Base-by-base conservation (phyloP, 1,140 invertebrate genomes). In the Cherax quadricarinatus region DNA sequence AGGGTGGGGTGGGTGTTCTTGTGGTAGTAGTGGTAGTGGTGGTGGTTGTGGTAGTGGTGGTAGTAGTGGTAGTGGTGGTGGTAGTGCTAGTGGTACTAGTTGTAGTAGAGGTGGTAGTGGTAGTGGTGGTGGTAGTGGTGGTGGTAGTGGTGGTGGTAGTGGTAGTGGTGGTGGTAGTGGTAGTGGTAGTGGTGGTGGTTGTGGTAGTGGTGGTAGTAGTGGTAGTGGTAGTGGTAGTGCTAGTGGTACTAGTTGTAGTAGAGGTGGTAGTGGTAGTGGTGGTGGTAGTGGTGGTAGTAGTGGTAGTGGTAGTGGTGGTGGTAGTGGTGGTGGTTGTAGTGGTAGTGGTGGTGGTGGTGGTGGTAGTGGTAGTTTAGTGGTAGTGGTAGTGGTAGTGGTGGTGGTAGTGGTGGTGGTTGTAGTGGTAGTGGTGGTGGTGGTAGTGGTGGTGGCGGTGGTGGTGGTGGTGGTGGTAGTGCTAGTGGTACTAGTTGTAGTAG, bases 401-500 rank as follows among this genome's bases (percentile, higher is more conserved):
- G n/a, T n/a, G n/a, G n/a, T n/a, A n/a, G n/a, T n/a, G n/a, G n/a
- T n/a, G n/a, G n/a, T n/a, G n/a, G n/a, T n/a, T n/a, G n/a, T n/a
- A n/a, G n/a, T n/a, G n/a, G n/a, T n/a, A n/a, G n/a, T n/a, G n/a
- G n/a, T n/a, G n/a, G n/a, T n/a, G n/a, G n/a, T n/a, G n/a, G n/a
- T n/a, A n/a, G n/a, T n/a, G n/a, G n/a, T n/a, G n/a, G n/a, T n/a
- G n/a, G n/a, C n/a, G n/a, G n/a, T n/a, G n/a, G n/a, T n/a, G n/a
- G n/a, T n/a, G n/a, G n/a, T n/a, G n/a, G n/a, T n/a, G n/a, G n/a
- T n/a, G n/a, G n/a, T n/a, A n/a, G n/a, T n/a, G 48, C 24, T n/a
- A 79, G 75, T n/a, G 48, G 75, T n/a, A 79, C 24, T n/a, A 79
- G 75, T n/a, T 30, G 75, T n/a, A 79, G 75, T n/a, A 79, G 75